These are phyloP conservation scores for Spatula versicolor DNA, from an alignment of 2,797 vertebrate species.

Conservation along the genomic window DNA sequence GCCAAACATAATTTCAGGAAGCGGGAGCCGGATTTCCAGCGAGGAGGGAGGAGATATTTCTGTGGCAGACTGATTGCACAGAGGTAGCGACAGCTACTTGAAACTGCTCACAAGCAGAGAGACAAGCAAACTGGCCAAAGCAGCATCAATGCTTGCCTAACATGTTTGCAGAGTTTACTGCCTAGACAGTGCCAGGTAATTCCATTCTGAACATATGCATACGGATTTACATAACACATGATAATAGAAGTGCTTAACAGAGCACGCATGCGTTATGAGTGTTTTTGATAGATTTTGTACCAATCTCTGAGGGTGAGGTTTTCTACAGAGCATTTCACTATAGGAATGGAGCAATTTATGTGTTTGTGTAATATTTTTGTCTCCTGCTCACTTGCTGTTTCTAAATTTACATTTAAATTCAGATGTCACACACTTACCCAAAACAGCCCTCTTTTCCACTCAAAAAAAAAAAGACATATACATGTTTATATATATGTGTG, in stretches of 20 bases:
- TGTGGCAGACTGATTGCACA: background rate
- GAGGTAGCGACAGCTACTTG: background rate
- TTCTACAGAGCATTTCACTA: background rate
- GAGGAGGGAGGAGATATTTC: background rate
- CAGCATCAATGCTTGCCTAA: background rate
- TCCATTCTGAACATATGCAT: background rate
- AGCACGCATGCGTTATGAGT: background rate
- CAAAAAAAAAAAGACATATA: background rate
- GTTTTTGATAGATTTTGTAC: background rate
- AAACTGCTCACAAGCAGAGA: background rate
- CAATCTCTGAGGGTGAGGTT: background rate
- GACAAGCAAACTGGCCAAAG: background rate
- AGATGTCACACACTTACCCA: background rate
- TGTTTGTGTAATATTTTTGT: background rate
- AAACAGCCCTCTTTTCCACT: background rate
- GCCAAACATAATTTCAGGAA: background rate
- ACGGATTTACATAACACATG: background rate
- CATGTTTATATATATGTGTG: no score
- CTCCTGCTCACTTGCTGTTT: background rate
- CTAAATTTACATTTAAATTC: background rate
- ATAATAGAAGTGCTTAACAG: background rate
- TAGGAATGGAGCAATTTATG: background rate
- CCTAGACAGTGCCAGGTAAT: background rate
- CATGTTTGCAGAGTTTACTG: background rate
- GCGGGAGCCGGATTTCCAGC: background rate